Evolutionary conservation across 2,113 vertebrate species (phyloP), one percentile per base, ranked within the genome.

Genomic region (Coptodon rendalli): DNA sequence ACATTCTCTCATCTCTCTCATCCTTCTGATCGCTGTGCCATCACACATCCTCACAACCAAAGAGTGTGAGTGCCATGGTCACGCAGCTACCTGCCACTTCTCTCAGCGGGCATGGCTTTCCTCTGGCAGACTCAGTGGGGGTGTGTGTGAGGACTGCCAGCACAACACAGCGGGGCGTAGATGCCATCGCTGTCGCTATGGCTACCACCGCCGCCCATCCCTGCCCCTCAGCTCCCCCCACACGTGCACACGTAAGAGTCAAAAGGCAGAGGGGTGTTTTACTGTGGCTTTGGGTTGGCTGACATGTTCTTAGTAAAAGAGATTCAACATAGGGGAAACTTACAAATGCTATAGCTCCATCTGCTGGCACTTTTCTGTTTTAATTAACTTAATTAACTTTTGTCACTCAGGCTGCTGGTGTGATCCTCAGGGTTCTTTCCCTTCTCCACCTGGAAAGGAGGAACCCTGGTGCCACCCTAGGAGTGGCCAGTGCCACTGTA

Each of bases 61-160:
- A 98, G 98, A 96, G 87, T 98, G 98, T 16, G 97, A 97, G 87
- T 98, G 98, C 31, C 97, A 98, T 80, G 95, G 91, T 76, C 98
- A 98, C 0, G 95, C 98, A 4, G 91, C 96, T 8, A 97, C 96
- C 95, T 98, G 97, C 73, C 97, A 96, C 90, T 98, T 98, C 56
- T 97, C 97, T 6, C 95, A 85, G 90, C 92, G 95, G 4, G 90
- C 94, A 1, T 98, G 98, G 98, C 52, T 95, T 87, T 96, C 97
- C 38, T 97, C 97, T 0, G 95, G 95, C 2, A 96, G 96, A 79
- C 93, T 81, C 90, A 97, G 95, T 0, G 98, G 98, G 4, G 97
- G 98, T 0, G 95, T 98, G 57, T 98, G 98, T 2, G 93, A 97
- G 27, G 87, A 92, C 94, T 98, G 97, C 93, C 94, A 89, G 61